Evolutionary conservation across 2,797 vertebrate species (phyloP), one percentile per base, ranked within the genome.

Genomic region (Bucorvus abyssinicus): DNA sequence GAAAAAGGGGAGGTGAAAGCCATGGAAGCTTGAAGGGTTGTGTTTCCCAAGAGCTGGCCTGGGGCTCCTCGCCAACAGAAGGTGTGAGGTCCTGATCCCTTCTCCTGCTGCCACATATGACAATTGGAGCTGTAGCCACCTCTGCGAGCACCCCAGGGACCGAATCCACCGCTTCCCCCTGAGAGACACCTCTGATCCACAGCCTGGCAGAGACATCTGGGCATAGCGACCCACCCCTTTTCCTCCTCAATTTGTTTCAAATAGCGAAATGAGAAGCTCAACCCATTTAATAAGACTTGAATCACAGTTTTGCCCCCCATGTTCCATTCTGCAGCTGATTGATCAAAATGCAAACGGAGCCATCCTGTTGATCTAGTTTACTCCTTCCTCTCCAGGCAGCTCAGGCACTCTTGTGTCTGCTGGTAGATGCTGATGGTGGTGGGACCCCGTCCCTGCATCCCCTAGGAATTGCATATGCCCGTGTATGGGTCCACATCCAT

Each of bases 401-500:
- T 49, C 6, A 5, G 56, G 27, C 56, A 19, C 47, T 79, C 23
- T 56, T 23, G 29, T 69, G 32, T 10, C 23, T 59, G 17, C 68
- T 44, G 19, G 36, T 24, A 26, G 53, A 4, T 10, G 45, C 27
- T 38, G 64, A 4, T 26, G 24, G 23, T 2, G 29, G 6, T 47
- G 80, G 38, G 32, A 50, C 29, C 30, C 52, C 47, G 22, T 29
- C 81, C 10, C 52, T 18, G 14, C 4, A 3, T 3, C 40, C 47
- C 34, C 29, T 38, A 19, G 75, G 45, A 65, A 9, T 4, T 23
- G 47, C 36, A 0, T 15, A 3, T 2, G 1, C 2, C 12, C 3
- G 0, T 2, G 6, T 3, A 0, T 0, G 13, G 13, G 44, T 42
- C 57, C 8, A 2, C 71, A 7, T 9, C 3, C 1, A 1, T 21